Percentiles rank a stretch among this genome's conserved stretches.
These are phyloP conservation scores for Hemiscyllium ocellatum DNA, from an alignment of 2,113 vertebrate genomes.

Conservation along the genomic window DNA sequence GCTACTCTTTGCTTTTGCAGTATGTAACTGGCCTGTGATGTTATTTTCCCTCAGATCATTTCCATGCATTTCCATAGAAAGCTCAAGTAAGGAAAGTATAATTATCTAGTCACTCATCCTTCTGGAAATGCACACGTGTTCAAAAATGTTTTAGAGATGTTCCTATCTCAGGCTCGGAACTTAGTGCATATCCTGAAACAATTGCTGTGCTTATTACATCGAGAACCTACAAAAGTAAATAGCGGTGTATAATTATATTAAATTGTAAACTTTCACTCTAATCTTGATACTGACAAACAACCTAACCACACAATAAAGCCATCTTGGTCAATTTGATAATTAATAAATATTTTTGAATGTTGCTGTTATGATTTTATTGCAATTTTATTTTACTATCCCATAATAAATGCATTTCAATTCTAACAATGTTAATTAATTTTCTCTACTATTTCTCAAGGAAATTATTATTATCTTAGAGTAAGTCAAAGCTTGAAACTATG, in stretches of 20 bases:
- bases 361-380: neutral
- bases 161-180: neutral
- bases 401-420: neutral
- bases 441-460: neutral
- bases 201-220: neutral
- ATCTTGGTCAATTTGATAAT: neutral
- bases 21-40: neutral
- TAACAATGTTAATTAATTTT: neutral
- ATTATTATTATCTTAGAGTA: neutral
- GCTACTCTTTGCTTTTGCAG: neutral
- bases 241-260: neutral
- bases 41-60: neutral
- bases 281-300: neutral
- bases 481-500: neutral
- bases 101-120: neutral
- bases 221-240: too few species aligned
- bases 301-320: neutral
- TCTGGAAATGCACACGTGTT: neutral
- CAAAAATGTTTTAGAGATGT: neutral
- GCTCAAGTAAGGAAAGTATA: neutral
- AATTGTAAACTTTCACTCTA: neutral
- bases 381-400: too few species aligned
- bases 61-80: neutral
- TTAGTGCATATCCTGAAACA: neutral
- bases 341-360: neutral